Percentiles rank a stretch among this genome's conserved stretches.
Conservation (phyloP, 2,113 vertebrate genomes). For the Recurvirostra avosetta region DNA sequence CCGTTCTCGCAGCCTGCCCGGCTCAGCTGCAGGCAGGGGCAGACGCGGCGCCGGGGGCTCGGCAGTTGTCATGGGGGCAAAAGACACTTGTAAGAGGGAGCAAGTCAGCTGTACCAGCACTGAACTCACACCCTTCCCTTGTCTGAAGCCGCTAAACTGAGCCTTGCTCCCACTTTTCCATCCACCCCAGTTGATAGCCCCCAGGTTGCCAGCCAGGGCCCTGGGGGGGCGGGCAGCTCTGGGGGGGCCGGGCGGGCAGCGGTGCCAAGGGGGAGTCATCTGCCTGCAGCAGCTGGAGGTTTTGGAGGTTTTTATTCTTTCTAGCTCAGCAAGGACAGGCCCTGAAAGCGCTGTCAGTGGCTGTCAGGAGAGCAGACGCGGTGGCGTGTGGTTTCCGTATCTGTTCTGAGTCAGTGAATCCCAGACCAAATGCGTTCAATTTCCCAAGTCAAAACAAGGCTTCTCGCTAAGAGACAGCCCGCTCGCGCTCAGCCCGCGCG, state of each 20-base stretch:
- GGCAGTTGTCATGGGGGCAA: background rate
- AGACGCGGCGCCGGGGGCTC: accelerated
- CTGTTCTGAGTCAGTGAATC: background rate
- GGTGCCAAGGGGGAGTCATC: too few relatives aligned
- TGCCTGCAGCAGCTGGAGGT: background rate
- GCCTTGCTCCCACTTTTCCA: background rate
- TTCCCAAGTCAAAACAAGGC: background rate
- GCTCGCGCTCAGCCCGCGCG: accelerated
- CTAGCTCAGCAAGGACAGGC: background rate
- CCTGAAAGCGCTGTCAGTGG: accelerated
- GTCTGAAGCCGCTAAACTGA: accelerated
- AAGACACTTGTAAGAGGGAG: background rate
- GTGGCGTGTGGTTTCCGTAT: accelerated
- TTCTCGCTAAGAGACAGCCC: background rate
- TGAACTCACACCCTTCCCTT: background rate
- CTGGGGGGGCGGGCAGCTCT: background rate
- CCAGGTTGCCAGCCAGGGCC: background rate
- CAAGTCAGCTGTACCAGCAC: accelerated
- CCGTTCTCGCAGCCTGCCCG: too few relatives aligned
- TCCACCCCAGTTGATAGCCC: accelerated
- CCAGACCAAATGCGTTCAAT: background rate
- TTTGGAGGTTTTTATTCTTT: background rate
- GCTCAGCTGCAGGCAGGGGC: background rate
- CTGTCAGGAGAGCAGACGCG: background rate
- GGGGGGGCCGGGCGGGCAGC: accelerated